Percentiles rank a stretch among this genome's conserved stretches.
Evolutionary conservation across 2,888 invertebrate genomes (phyloP).

Genomic region (Periphyllus acericola): DNA sequence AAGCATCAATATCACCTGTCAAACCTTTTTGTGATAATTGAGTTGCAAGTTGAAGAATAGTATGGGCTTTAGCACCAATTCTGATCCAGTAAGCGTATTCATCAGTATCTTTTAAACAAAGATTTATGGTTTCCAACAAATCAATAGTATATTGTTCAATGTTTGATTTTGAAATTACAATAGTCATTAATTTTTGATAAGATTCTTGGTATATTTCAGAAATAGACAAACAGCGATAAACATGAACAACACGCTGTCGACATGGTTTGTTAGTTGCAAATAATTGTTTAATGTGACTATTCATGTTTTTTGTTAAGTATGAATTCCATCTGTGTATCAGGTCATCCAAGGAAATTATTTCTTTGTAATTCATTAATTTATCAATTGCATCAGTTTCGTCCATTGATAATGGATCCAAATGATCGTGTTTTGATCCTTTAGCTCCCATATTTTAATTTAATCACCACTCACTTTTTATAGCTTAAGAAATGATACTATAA

Average conservation of each 20-base stretch:
- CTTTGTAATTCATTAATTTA: conserved; percentile 42
- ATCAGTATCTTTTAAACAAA: conserved; percentile 55
- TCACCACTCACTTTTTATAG: neutral
- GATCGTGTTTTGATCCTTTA: conserved; percentile 42
- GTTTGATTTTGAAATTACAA: conserved; percentile 33
- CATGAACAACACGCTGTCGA: conserved; percentile 24
- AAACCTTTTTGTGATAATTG: conserved; percentile 34
- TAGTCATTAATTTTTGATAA: conserved; percentile 26
- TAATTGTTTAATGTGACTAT: conserved; percentile 43
- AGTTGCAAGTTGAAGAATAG: conserved; percentile 5
- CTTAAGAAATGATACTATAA: neutral
- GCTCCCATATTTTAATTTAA: conserved; percentile 32
- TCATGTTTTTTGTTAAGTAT: conserved; percentile 43
- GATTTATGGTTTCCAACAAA: conserved; percentile 45
- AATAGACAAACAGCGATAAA: conserved; percentile 34
- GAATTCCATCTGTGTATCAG: conserved; percentile 39
- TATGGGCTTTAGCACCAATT: conserved; percentile 30
- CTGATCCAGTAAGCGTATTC: conserved; percentile 48
- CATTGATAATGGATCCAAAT: neutral
- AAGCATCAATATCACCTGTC: conserved; percentile 1
- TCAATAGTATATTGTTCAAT: conserved; percentile 42
- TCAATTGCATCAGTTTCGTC: conserved; percentile 44
- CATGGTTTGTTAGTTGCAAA: conserved; percentile 35
- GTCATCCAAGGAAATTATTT: conserved; percentile 15
- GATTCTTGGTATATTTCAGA: conserved; percentile 35